phyloP scores from a whole-genome alignment of 2,888 invertebrate species.

The Rhamphomyia laevipes region DNA sequence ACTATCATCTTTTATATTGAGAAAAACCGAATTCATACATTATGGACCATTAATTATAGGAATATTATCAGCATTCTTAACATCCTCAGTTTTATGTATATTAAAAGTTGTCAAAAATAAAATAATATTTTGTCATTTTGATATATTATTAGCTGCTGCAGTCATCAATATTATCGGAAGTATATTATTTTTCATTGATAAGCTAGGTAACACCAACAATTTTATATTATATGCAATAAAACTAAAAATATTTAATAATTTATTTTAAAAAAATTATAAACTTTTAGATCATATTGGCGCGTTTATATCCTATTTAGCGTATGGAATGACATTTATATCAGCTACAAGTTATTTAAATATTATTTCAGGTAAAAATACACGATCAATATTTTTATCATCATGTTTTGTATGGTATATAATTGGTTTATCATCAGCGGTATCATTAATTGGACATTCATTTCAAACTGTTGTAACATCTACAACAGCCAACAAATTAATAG shows the following conservation, averaged over 20 bases:
- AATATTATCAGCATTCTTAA: slow-evolving; percentile 20
- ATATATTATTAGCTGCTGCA: slow-evolving; percentile 21
- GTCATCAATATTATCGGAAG: slow-evolving; percentile 27
- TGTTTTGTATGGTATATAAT: slow-evolving; percentile 27
- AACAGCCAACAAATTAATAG: not conserved
- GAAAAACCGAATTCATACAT: slow-evolving; percentile 18
- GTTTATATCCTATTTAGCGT: slow-evolving; percentile 29
- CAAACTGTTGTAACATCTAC: not conserved
- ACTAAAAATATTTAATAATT: not conserved
- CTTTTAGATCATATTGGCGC: slow-evolving; percentile 27
- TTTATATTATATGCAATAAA: not conserved
- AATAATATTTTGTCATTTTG: slow-evolving; percentile 28
- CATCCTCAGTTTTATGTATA: slow-evolving; percentile 20
- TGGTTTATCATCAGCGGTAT: slow-evolving; percentile 27
- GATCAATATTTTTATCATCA: slow-evolving; percentile 24
- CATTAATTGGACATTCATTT: slow-evolving; percentile 20
- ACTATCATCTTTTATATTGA: slow-evolving; percentile 26
- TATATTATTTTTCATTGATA: slow-evolving; percentile 29
- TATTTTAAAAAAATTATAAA: slow-evolving; percentile 1
- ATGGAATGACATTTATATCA: slow-evolving; percentile 27
- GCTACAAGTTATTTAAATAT: slow-evolving; percentile 27
- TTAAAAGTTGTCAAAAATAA: slow-evolving; percentile 24
- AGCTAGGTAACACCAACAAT: slow-evolving; percentile 23
- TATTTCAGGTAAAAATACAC: slow-evolving; percentile 24
- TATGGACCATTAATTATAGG: slow-evolving; percentile 30